Percentiles rank a stretch among this genome's conserved stretches.
Conservation (phyloP, 2,888 invertebrate genomes). For the Tinea trinotella region DNA sequence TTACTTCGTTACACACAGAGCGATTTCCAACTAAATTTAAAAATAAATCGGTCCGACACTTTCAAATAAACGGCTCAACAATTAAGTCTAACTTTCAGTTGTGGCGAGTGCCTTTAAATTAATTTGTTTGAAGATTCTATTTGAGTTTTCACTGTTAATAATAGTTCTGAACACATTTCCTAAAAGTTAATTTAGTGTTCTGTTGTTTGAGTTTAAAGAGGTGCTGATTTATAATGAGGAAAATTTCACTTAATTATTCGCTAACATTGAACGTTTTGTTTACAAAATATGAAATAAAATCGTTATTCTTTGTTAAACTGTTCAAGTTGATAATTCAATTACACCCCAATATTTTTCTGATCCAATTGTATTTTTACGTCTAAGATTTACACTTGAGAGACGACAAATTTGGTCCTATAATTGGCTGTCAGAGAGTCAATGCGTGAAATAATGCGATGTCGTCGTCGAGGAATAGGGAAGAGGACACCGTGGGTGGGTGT, state of each 20-base stretch:
- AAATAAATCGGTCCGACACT: slow-evolving; percentile 3
- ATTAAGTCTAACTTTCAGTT: neutral
- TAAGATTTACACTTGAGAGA: slow-evolving; percentile 30
- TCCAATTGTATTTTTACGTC: slow-evolving; percentile 7
- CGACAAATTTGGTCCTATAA: slow-evolving; percentile 37
- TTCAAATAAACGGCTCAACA: slow-evolving; percentile 1
- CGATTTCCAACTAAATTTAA: neutral
- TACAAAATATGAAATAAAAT: too few relatives aligned
- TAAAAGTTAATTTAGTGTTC: too few relatives aligned
- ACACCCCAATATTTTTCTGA: neutral
- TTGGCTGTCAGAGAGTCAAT: slow-evolving; percentile 46
- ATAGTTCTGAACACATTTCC: neutral
- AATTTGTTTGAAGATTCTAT: slow-evolving; percentile 7
- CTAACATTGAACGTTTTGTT: too few relatives aligned
- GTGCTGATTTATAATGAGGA: neutral
- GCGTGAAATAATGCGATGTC: slow-evolving; percentile 42
- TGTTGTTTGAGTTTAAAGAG: neutral
- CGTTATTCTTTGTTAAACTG: too few relatives aligned
- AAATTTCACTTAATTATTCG: neutral
- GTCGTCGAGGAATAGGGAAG: slow-evolving; percentile 7
- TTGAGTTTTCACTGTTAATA: neutral
- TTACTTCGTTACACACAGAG: neutral
- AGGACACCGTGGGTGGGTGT: slow-evolving; percentile 1
- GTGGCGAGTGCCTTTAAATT: neutral
- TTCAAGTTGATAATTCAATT: neutral